A percentile compares a stretch with the other conserved stretches of the same genome.
Evolutionary conservation across 2,797 vertebrate genomes (phyloP).

Genomic region (Macropodus opercularis): DNA sequence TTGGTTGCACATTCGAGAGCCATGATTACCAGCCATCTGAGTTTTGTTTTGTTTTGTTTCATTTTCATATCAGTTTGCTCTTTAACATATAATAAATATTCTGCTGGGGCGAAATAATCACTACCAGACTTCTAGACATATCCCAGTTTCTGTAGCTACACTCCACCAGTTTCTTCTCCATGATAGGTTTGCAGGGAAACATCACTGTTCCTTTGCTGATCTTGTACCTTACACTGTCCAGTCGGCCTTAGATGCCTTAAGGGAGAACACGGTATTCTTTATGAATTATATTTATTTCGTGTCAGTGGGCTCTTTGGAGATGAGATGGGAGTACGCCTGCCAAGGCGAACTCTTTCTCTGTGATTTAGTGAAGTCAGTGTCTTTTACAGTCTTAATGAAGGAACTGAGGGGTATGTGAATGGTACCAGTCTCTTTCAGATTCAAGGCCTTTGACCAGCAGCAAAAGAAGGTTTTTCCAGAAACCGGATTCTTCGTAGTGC

Average conservation of each 20-base stretch:
- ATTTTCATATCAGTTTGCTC: not conserved
- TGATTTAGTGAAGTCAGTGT: conserved; percentile 75
- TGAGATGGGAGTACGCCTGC: conserved; percentile 74
- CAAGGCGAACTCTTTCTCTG: conserved; percentile 58
- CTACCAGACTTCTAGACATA: not conserved
- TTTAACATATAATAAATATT: not conserved
- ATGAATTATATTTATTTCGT: conserved; percentile 67
- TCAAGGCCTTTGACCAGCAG: conserved; percentile 74
- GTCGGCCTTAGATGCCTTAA: conserved; percentile 40
- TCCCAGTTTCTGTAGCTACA: conserved; percentile 5
- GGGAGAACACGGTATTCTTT: conserved; percentile 36
- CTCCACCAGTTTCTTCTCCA: conserved; percentile 25
- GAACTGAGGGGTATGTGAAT: conserved; percentile 74
- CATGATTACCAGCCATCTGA: not conserved
- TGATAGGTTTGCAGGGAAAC: conserved; percentile 37
- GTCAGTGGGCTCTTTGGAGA: conserved; percentile 53
- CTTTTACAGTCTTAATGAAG: conserved; percentile 79
- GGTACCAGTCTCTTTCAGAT: conserved; percentile 78
- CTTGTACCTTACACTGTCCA: conserved; percentile 41
- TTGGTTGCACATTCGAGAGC: conserved; percentile 1
- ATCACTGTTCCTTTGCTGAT: conserved; percentile 49
- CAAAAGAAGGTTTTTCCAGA: conserved; percentile 40
- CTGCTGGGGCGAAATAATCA: not conserved
- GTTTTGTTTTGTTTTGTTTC: too few species aligned
- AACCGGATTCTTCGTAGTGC: conserved; percentile 59